Evolutionary conservation across 2,113 vertebrate species (phyloP).

Genomic region (Acinonyx jubatus): DNA sequence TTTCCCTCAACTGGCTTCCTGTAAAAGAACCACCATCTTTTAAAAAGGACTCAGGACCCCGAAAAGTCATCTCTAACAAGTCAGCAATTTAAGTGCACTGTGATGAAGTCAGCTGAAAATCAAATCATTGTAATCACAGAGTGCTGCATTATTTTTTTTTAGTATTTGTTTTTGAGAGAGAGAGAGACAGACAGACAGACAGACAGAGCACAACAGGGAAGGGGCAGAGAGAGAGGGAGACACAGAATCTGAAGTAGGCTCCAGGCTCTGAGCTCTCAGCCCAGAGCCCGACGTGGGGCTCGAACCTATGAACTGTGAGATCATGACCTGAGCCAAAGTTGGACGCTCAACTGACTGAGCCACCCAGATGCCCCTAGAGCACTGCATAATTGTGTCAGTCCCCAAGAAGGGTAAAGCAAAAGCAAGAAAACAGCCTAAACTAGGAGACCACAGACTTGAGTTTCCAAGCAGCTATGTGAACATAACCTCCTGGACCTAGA

Average conservation of each 20-base stretch:
- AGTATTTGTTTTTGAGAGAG: too few relatives aligned
- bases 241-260: too few relatives aligned
- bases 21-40: conserved; percentile 75
- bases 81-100: not conserved
- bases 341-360: too few relatives aligned
- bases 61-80: not conserved
- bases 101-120: not conserved
- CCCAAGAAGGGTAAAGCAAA: not conserved
- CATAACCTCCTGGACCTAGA: not conserved
- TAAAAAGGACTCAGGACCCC: not conserved
- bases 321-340: too few relatives aligned
- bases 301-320: too few relatives aligned
- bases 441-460: not conserved
- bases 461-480: not conserved
- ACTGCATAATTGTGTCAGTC: too few relatives aligned
- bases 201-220: too few relatives aligned
- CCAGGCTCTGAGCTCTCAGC: too few relatives aligned
- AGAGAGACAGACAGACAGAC: too few relatives aligned
- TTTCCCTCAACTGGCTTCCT: conserved; percentile 93
- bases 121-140: not conserved
- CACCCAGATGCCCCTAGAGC: not conserved
- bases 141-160: too few relatives aligned
- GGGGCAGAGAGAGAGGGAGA: too few relatives aligned
- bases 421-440: not conserved
- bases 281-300: too few relatives aligned